A percentile compares a stretch with the other conserved stretches of the same genome.
These are phyloP conservation scores for Nephrocerus scutellatus DNA, from an alignment of 2,888 invertebrate species.

Conservation along the genomic window DNA sequence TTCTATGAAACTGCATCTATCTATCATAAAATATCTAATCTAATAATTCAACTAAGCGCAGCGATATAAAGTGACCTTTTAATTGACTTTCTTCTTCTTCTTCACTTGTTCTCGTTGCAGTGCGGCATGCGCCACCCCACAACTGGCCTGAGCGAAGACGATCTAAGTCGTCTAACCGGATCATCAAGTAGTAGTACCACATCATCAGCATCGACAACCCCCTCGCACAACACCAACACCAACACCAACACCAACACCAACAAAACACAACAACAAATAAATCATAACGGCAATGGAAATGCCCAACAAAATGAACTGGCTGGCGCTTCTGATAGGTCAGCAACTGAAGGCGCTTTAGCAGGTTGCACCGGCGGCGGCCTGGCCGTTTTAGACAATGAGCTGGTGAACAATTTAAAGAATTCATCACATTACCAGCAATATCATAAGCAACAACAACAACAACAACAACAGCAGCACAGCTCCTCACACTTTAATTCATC, in stretches of 20 bases:
- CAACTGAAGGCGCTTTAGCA: no score
- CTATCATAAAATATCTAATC: no score
- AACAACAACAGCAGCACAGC: conserved; percentile 21
- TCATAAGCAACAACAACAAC: conserved; percentile 14
- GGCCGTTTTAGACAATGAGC: conserved; percentile 11
- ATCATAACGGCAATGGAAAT: no score
- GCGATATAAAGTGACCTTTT: conserved; percentile 1
- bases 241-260: conserved; percentile 17
- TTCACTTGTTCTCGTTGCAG: no score
- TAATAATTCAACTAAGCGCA: not conserved
- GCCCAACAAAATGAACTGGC: no score
- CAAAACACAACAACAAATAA: no score
- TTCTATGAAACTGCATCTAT: no score
- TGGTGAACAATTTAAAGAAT: conserved; percentile 14
- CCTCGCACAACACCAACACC: conserved; percentile 20
- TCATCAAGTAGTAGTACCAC: conserved; percentile 34
- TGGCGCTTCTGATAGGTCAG: no score
- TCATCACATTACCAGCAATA: conserved; percentile 15
- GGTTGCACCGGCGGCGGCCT: no score
- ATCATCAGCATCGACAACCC: conserved; percentile 24
- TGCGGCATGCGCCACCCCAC: conserved; percentile 51
- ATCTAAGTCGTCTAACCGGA: conserved; percentile 49
- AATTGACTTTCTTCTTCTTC: conserved; percentile 15
- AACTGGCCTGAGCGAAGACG: conserved; percentile 49
- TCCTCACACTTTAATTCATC: conserved; percentile 39